Conservation (phyloP, 2,888 invertebrate genomes). For the Germaria angustata region DNA sequence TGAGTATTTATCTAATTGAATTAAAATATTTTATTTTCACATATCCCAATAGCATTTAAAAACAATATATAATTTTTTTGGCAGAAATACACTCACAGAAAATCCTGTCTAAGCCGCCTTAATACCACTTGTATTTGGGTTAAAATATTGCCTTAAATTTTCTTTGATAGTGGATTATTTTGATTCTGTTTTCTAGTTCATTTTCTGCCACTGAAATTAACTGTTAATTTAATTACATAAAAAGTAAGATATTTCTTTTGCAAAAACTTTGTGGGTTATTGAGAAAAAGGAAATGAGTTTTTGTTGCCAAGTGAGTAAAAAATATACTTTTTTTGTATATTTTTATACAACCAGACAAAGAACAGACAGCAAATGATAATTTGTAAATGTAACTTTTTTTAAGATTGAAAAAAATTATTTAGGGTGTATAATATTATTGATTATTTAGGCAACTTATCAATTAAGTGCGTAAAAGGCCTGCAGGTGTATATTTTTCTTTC, state of each 20-base stretch:
- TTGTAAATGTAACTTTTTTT: background rate
- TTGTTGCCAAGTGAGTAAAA: background rate
- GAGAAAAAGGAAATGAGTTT: background rate
- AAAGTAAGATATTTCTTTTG: background rate
- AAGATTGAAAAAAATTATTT: too few relatives aligned
- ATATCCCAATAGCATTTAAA: background rate
- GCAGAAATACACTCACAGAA: slow-evolving; percentile 2
- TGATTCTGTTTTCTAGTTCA: background rate
- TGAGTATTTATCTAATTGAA: too few relatives aligned
- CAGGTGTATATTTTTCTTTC: too few relatives aligned
- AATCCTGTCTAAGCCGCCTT: background rate
- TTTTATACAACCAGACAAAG: background rate
- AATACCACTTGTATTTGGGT: slow-evolving; percentile 1
- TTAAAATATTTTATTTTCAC: background rate
- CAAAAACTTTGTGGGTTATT: background rate
- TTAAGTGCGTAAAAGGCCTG: too few relatives aligned
- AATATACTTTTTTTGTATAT: background rate
- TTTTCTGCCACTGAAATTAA: background rate
- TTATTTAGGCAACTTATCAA: too few relatives aligned
- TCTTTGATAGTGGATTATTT: slow-evolving; percentile 10
- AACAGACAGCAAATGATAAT: background rate
- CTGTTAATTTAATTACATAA: slow-evolving; percentile 16
- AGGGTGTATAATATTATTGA: too few relatives aligned
- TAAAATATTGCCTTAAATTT: slow-evolving; percentile 7
- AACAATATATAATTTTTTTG: background rate